Conservation (phyloP, 92 coral and sea anemone species). For the Montipora capitata region DNA sequence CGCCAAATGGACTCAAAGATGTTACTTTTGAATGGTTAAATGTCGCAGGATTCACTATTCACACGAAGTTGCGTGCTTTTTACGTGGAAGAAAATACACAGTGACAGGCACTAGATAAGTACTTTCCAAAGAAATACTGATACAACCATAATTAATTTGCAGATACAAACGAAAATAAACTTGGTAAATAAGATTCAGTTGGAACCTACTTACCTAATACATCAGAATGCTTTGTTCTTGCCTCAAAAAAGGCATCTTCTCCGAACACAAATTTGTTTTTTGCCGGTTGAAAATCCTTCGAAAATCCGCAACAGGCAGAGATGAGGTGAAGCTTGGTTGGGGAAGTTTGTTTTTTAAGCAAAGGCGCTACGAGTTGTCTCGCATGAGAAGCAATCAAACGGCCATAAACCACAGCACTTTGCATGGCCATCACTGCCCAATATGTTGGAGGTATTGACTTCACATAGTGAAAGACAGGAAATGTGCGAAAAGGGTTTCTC, state of each 20-base stretch:
- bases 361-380: slow-evolving; percentile 84
- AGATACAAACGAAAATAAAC: neutral
- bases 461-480: slow-evolving; percentile 39
- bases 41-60: neutral
- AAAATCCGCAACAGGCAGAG: slow-evolving; percentile 95
- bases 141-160: too few relatives aligned
- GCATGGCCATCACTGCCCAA: slow-evolving; percentile 88
- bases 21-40: neutral
- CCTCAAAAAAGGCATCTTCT: slow-evolving; percentile 95
- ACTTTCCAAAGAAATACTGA: too few relatives aligned
- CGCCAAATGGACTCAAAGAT: neutral
- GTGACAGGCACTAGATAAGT: too few relatives aligned
- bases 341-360: slow-evolving; percentile 76
- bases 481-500: neutral
- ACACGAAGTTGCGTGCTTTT: neutral
- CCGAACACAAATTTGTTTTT: slow-evolving; percentile 88
- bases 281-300: slow-evolving; percentile 85
- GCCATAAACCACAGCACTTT: slow-evolving; percentile 96
- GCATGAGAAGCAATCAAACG: slow-evolving; percentile 91
- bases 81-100: too few relatives aligned
- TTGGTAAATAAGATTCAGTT: too few relatives aligned
- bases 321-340: slow-evolving; percentile 81
- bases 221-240: slow-evolving; percentile 80
- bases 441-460: slow-evolving; percentile 13
- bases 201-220: slow-evolving; percentile 83